phyloP scores from a whole-genome alignment of 35 echinoderm and acorn worm species.

The Nesometra sesokonis region DNA sequence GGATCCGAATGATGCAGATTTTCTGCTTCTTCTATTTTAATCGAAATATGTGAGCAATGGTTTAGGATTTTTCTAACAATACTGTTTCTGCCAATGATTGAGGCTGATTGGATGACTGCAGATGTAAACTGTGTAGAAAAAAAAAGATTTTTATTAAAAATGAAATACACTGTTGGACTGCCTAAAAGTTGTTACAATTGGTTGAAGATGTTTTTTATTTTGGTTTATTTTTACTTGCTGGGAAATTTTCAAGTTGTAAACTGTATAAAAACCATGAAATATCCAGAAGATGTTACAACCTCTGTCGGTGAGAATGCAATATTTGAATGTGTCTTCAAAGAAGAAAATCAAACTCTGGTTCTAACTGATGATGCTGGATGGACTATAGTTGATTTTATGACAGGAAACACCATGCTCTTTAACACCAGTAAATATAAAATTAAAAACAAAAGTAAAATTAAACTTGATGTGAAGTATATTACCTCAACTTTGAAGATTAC shows the following conservation, averaged over 20 bases:
- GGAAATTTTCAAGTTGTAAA: not conserved
- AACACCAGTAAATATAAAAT: not conserved
- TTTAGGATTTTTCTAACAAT: too few species aligned
- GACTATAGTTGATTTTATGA: not conserved
- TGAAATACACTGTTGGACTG: too few species aligned
- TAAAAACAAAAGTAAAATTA: not conserved
- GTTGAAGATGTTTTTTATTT: not conserved
- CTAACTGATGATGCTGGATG: not conserved
- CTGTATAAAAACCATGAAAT: not conserved
- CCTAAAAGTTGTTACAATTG: not conserved
- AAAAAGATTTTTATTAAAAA: too few species aligned
- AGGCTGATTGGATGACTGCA: too few species aligned
- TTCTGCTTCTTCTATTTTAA: too few species aligned
- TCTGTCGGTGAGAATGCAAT: not conserved
- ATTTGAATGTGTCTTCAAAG: not conserved
- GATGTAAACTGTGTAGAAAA: too few species aligned
- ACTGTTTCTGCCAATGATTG: too few species aligned
- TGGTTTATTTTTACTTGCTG: not conserved
- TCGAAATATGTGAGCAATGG: too few species aligned
- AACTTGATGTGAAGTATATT: not conserved
- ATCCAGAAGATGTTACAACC: not conserved
- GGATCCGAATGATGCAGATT: too few species aligned
- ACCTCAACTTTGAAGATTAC: not conserved
- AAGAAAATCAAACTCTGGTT: not conserved
- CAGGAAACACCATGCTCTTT: not conserved